Evolutionary conservation across 2,113 vertebrate genomes (phyloP).

Genomic region (Tursiops truncatus): DNA sequence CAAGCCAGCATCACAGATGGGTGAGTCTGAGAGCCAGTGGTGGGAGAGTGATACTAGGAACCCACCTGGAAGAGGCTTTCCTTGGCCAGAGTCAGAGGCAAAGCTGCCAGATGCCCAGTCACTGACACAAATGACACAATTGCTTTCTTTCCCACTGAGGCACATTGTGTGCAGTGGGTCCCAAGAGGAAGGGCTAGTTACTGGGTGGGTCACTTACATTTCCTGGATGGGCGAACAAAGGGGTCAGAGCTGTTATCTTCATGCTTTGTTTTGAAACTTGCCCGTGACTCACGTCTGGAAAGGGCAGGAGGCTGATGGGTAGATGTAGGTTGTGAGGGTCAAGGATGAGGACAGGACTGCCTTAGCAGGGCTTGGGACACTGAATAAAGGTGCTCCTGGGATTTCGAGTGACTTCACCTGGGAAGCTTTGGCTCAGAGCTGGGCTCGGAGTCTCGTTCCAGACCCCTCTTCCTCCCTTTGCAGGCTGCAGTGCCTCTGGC

Average conservation of each 20-base stretch:
- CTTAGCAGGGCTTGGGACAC: neutral
- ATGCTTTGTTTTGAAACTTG: neutral
- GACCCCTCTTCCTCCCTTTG: neutral
- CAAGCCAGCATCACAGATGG: conserved; percentile 93
- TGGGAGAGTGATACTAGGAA: neutral
- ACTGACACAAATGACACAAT: neutral
- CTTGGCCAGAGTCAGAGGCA: neutral
- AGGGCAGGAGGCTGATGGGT: neutral
- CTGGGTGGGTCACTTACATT: neutral
- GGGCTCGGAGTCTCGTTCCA: neutral
- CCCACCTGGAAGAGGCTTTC: neutral
- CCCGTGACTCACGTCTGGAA: neutral
- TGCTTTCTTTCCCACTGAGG: neutral
- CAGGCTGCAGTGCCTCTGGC: conserved; percentile 86
- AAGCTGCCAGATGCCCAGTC: neutral
- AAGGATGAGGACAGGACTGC: neutral
- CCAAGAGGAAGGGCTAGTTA: neutral
- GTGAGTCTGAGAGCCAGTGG: conserved; percentile 80
- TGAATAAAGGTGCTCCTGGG: neutral
- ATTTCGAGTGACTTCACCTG: neutral
- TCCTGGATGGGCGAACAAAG: neutral
- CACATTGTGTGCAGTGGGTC: neutral
- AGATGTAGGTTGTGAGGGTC: neutral
- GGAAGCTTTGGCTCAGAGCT: neutral
- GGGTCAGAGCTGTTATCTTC: neutral